A percentile compares a stretch with the other conserved stretches of the same genome.
phyloP scores from a whole-genome alignment of 2,797 vertebrate species.

The Crocodylus rhombifer region DNA sequence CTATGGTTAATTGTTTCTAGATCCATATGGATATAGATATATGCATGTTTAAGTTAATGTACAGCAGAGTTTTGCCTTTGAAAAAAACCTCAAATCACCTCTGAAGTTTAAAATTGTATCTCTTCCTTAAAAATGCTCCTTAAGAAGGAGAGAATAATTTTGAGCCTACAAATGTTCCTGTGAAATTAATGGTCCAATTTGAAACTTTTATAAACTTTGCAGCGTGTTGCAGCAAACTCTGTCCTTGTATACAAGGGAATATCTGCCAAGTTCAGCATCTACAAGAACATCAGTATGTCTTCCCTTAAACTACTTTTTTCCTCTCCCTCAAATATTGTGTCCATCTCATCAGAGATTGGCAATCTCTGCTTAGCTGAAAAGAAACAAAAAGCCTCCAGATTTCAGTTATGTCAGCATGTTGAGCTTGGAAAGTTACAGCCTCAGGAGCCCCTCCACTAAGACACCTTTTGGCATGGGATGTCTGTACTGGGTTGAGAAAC shows the following conservation, averaged over 20 bases:
- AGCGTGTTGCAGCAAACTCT: slow-evolving; percentile 27
- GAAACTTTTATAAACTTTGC: slow-evolving; percentile 23
- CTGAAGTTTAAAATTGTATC: not conserved
- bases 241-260: slow-evolving; percentile 2
- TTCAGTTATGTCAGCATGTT: not conserved
- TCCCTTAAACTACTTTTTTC: not conserved
- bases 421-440: not conserved
- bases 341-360: not conserved
- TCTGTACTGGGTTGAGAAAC: not conserved
- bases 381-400: not conserved
- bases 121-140: slow-evolving; percentile 27
- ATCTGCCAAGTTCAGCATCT: not conserved
- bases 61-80: slow-evolving; percentile 3
- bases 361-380: not conserved
- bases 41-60: too few relatives aligned
- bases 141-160: not conserved
- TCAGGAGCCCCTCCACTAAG: not conserved
- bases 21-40: too few relatives aligned
- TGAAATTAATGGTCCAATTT: slow-evolving; percentile 28
- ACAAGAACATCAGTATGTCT: not conserved
- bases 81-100: not conserved
- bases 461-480: not conserved
- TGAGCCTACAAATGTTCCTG: not conserved
- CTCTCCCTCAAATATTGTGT: not conserved
- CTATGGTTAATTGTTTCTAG: not conserved